These are phyloP conservation scores for Odocoileus virginianus DNA, from an alignment of 2,113 vertebrate species.

Conservation along the genomic window DNA sequence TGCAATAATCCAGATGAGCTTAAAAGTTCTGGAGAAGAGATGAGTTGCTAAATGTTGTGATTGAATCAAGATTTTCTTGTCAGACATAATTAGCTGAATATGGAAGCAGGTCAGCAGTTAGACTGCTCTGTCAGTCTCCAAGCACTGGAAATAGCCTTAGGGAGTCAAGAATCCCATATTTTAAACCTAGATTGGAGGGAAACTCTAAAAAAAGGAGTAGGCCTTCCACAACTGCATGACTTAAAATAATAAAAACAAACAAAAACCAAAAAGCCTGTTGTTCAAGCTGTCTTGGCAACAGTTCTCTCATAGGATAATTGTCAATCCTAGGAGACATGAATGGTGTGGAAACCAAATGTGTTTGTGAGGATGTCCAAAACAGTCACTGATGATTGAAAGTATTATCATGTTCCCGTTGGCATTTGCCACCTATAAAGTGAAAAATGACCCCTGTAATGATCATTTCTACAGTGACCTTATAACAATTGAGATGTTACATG, in stretches of 20 bases:
- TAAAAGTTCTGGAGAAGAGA: slow-evolving; percentile 34
- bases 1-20: slow-evolving; percentile 20
- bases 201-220: neutral
- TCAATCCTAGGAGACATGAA: neutral
- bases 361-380: neutral
- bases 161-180: neutral
- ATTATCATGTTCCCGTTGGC: neutral
- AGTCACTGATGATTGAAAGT: slow-evolving; percentile 1
- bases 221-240: neutral
- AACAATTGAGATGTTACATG: neutral
- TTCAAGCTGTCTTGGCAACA: neutral
- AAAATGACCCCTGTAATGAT: neutral
- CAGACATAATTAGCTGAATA: slow-evolving; percentile 50
- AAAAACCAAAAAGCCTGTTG: neutral
- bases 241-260: neutral
- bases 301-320: neutral
- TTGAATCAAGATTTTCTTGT: slow-evolving; percentile 56
- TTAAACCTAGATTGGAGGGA: slow-evolving; percentile 34
- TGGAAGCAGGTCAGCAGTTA: slow-evolving; percentile 32
- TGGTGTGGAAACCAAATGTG: neutral
- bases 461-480: neutral
- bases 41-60: slow-evolving; percentile 34
- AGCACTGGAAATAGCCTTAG: slow-evolving; percentile 32
- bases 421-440: neutral
- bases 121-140: slow-evolving; percentile 43